Evolutionary conservation across 2,888 invertebrate genomes (phyloP).

Genomic region (Maniola hyperantus): DNA sequence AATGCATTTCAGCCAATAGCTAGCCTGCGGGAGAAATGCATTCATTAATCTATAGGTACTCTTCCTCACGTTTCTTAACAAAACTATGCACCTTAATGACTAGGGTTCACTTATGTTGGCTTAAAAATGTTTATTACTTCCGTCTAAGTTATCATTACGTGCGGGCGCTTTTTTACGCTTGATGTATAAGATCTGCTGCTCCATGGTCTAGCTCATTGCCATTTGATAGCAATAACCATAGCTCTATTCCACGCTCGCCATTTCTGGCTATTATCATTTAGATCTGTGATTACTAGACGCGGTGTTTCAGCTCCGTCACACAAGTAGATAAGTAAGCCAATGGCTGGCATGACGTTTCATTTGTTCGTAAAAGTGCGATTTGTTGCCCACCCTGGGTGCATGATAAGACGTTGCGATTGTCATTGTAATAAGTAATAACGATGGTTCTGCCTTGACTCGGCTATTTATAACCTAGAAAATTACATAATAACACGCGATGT

Average conservation of each 20-base stretch:
- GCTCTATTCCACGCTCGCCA: conserved; percentile 21
- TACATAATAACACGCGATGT: conserved; percentile 18
- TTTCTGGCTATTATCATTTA: conserved; percentile 32
- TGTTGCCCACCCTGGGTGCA: conserved; percentile 28
- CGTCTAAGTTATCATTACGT: too few species aligned
- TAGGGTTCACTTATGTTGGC: too few species aligned
- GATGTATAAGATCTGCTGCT: too few species aligned
- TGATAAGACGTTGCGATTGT: conserved; percentile 35
- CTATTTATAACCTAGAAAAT: conserved; percentile 20
- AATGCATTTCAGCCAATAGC: too few species aligned
- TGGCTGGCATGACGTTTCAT: conserved; percentile 53
- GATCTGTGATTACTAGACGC: conserved; percentile 35
- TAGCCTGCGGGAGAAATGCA: too few species aligned
- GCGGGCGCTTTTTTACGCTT: too few species aligned
- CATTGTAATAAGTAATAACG: conserved; percentile 23
- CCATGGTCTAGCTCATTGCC: neutral
- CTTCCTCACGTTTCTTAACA: too few species aligned
- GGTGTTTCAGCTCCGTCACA: conserved; percentile 43
- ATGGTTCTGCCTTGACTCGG: conserved; percentile 21
- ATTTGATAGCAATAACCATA: conserved; percentile 22
- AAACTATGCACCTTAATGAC: too few species aligned
- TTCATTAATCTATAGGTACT: too few species aligned
- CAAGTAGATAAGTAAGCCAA: conserved; percentile 53
- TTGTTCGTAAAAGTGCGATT: conserved; percentile 44
- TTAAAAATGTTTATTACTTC: too few species aligned